phyloP scores from a whole-genome alignment of 37 sponge, comb jelly and placozoan species.

The Chondrilla cf. caribensis region DNA sequence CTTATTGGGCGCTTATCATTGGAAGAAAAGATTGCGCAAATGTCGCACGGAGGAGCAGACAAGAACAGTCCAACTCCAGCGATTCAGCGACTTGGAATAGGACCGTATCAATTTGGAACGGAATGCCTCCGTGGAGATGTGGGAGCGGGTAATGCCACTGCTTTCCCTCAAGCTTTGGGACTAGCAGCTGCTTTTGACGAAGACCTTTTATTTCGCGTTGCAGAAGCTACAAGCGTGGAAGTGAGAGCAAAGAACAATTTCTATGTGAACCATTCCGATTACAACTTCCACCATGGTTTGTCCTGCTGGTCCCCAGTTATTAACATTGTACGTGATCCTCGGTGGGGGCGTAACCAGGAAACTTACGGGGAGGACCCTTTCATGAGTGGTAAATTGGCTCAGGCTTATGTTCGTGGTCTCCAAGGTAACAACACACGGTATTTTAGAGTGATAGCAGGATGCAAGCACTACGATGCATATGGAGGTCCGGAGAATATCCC shows the following conservation, averaged over 20 bases:
- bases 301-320: conserved; percentile 59
- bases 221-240: conserved; percentile 55
- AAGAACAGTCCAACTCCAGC: conserved; percentile 39
- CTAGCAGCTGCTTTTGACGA: conserved; percentile 58
- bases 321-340: conserved; percentile 53
- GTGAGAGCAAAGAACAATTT: conserved; percentile 72
- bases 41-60: conserved; percentile 60
- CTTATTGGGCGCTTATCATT: conserved; percentile 36
- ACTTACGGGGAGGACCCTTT: conserved; percentile 54
- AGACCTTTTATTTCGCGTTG: conserved; percentile 38
- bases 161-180: conserved; percentile 56
- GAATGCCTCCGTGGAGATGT: conserved; percentile 58
- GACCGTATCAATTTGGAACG: conserved; percentile 64
- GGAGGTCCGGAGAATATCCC: conserved; percentile 60
- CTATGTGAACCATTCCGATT: conserved; percentile 29
- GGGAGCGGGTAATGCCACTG: conserved; percentile 46
- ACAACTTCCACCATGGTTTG: conserved; percentile 59
- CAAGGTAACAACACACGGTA: conserved; percentile 24
- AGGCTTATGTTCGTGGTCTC: conserved; percentile 29
- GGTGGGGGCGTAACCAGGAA: conserved; percentile 24
- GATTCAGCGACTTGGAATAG: conserved; percentile 39
- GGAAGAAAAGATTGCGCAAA: conserved; percentile 47
- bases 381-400: conserved; percentile 18
- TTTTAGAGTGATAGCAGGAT: conserved; percentile 11
- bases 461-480: conserved; percentile 63